These are phyloP conservation scores for Bombus soroeensis DNA, from an alignment of 1,140 invertebrate genomes.

Conservation along the genomic window DNA sequence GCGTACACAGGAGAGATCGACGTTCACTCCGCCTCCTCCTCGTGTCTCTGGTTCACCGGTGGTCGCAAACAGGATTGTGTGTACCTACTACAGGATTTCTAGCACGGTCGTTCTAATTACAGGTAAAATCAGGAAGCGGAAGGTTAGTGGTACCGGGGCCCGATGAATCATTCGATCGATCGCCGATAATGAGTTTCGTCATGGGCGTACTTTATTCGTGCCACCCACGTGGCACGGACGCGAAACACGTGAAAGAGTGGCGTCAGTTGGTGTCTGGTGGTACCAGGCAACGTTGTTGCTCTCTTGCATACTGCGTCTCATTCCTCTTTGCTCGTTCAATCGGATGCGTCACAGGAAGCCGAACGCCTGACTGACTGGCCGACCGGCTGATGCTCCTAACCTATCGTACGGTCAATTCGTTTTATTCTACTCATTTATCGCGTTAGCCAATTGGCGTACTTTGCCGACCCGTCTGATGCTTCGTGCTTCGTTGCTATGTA, in stretches of 20 bases:
- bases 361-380: slow-evolving; percentile 55
- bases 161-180: slow-evolving; percentile 49
- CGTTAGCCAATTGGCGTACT: slow-evolving; percentile 70
- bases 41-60: no score
- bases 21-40: not conserved
- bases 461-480: slow-evolving; percentile 15
- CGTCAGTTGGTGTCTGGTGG: slow-evolving; percentile 69
- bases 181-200: slow-evolving; percentile 49
- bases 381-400: slow-evolving; percentile 63
- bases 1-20: not conserved
- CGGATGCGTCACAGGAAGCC: slow-evolving; percentile 71
- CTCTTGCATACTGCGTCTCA: slow-evolving; percentile 55
- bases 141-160: slow-evolving; percentile 20
- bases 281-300: slow-evolving; percentile 63
- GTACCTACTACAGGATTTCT: slow-evolving; percentile 14
- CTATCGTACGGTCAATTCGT: slow-evolving; percentile 66
- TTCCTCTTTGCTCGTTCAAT: slow-evolving; percentile 62
- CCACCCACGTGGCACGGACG: slow-evolving; percentile 38
- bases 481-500: not conserved
- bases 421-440: slow-evolving; percentile 70
- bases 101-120: slow-evolving; percentile 32
- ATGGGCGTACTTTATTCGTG: slow-evolving; percentile 29
- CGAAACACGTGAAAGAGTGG: slow-evolving; percentile 61
- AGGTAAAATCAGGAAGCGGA: slow-evolving; percentile 49
- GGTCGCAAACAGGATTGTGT: slow-evolving; percentile 17